Base-by-base conservation (phyloP, 2,113 vertebrate genomes). In the Siphamia tubifer region DNA sequence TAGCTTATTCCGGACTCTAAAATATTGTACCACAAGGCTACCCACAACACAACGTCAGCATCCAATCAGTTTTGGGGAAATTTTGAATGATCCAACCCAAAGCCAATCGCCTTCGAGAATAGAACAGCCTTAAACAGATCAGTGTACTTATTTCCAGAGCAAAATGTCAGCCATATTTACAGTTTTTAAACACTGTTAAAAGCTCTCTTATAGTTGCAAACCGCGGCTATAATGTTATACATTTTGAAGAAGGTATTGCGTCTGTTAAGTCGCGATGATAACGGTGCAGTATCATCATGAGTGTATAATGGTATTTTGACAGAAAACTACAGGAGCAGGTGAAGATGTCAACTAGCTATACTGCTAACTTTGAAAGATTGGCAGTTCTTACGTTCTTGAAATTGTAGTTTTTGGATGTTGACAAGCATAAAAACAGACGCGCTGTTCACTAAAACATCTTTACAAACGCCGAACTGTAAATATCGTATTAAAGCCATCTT, bases 91-190 rank as follows among this genome's bases (percentile, higher is more conserved):
- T 12, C 3, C 34, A 5, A 9, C 1, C 6, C 5, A 0, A 13
- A 83, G 48, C 89, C 89, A 90, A 90, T 88, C 58, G 58, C 44
- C 30, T 38, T 56, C 13, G 2, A 40, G 73, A 67, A 83, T 16
- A 48, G 40, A 6, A 25, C 19, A 30, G 60, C 35, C 61, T 67
- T 49, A 44, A n/a, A 72, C 74, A 53, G 52, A 82, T 71, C 82
- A 39, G 79, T 52, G 82, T 61, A 68, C 82, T 83, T 84, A 85
- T 82, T 89, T 84, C 82, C 21, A 81, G 79, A 91, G 88, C 79
- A 87, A 93, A 87, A 89, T 92, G 91, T 92, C 93, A 90, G 93
- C 92, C 92, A 92, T 93, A 85, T 93, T 93, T 86, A 89, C 87
- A 83, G 77, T 89, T 82, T 79, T 76, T 43, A 86, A 87, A 78